Conservation (phyloP, 2,113 vertebrate genomes). For the Sebastes fasciatus region DNA sequence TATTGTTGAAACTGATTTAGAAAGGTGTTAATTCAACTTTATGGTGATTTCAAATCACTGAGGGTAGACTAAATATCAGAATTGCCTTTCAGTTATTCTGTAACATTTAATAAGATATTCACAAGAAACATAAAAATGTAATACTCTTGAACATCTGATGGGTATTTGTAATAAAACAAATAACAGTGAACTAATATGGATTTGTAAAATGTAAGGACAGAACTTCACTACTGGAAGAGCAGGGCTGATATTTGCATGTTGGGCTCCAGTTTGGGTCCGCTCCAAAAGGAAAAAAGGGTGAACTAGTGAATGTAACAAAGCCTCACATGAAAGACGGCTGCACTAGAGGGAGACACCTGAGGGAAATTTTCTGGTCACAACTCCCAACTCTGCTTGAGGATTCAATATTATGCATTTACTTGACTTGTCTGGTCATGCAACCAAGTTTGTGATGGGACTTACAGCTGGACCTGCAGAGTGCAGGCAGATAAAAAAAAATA, state of each 20-base stretch:
- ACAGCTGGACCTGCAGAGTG: neutral
- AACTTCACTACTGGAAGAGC: neutral
- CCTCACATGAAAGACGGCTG: conserved; percentile 14
- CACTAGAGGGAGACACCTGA: neutral
- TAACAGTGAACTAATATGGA: neutral
- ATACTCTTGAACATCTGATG: neutral
- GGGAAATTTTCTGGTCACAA: neutral
- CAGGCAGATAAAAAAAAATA: neutral
- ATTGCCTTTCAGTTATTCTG: neutral
- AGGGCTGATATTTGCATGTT: neutral
- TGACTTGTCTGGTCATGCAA: neutral
- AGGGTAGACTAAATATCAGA: neutral
- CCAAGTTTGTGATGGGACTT: neutral
- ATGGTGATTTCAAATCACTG: neutral
- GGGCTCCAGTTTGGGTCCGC: neutral
- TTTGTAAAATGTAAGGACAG: neutral
- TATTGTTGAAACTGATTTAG: neutral
- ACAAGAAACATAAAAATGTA: neutral
- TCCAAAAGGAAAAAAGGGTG: neutral
- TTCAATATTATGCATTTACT: neutral
- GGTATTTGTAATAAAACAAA: neutral
- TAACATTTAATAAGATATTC: neutral
- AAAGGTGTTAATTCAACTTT: neutral
- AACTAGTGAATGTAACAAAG: neutral
- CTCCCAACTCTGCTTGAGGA: neutral